Evolutionary conservation across 2,888 invertebrate genomes (phyloP).

Genomic region (Drosophila glabriapex): DNA sequence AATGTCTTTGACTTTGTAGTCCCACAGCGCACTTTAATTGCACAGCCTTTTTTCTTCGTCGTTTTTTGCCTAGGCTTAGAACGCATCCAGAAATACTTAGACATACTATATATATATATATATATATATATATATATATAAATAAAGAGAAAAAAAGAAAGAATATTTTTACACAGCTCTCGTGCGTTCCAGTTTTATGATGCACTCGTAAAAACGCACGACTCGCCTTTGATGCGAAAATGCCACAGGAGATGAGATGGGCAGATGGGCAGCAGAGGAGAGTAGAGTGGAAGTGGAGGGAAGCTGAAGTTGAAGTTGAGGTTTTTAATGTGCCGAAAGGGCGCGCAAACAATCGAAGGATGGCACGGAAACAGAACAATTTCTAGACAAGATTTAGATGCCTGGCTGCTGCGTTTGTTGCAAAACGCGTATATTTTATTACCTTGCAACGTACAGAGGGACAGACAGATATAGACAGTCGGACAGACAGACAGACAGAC

Average conservation of each 20-base stretch:
- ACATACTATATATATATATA: conserved; percentile 19
- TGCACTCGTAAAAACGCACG: conserved; percentile 73
- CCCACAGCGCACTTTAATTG: conserved; percentile 59
- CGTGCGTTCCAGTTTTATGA: conserved; percentile 70
- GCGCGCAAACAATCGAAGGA: conserved; percentile 73
- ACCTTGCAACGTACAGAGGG: conserved; percentile 59
- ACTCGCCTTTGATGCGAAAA: conserved; percentile 68
- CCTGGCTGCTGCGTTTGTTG: conserved; percentile 49
- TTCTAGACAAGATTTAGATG: conserved; percentile 77
- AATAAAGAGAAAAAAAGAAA: conserved; percentile 26
- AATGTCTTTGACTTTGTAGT: conserved; percentile 64
- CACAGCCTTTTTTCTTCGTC: background rate
- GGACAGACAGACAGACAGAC: conserved; percentile 36
- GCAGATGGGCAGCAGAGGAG: background rate
- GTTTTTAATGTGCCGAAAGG: conserved; percentile 73
- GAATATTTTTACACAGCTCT: conserved; percentile 60
- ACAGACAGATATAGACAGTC: conserved; percentile 2
- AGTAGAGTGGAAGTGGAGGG: background rate
- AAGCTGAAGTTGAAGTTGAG: conserved; percentile 38
- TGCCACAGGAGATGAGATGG: conserved; percentile 60
- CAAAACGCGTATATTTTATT: conserved; percentile 74
- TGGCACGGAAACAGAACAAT: conserved; percentile 47
- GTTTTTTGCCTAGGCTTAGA: conserved; percentile 56
- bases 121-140: background rate
- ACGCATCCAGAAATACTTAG: conserved; percentile 42